These are phyloP conservation scores for Amphibalanus amphitrite DNA, from an alignment of 1,140 invertebrate genomes.

Conservation along the genomic window DNA sequence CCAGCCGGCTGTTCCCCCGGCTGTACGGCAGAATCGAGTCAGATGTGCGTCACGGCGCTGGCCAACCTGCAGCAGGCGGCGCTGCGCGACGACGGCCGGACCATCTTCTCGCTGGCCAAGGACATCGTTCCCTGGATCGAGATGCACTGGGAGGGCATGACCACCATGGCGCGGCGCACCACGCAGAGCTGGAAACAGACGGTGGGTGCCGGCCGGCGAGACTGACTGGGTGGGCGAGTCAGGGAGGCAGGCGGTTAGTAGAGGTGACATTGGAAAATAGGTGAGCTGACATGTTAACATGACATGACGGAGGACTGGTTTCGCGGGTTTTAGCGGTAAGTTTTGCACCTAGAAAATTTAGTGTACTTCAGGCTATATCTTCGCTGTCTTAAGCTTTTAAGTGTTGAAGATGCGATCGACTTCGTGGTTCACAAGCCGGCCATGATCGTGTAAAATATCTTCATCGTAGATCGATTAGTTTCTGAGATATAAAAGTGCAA, in stretches of 20 bases:
- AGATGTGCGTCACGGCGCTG: slow-evolving; percentile 87
- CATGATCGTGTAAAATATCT: no score
- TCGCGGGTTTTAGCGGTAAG: no score
- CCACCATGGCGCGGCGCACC: slow-evolving; percentile 72
- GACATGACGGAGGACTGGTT: no score
- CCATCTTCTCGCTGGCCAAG: slow-evolving; percentile 62
- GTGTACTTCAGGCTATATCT: no score
- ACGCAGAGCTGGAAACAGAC: slow-evolving; percentile 78
- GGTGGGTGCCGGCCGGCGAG: slow-evolving; percentile 23
- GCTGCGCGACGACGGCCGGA: slow-evolving; percentile 37
- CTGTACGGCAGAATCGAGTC: slow-evolving; percentile 81
- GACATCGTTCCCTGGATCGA: slow-evolving; percentile 96
- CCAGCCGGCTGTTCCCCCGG: no score
- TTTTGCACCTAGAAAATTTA: no score
- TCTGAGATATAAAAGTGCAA: no score
- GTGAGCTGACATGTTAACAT: no score
- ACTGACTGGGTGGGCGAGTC: background rate
- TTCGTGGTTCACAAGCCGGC: no score
- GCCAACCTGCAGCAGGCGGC: slow-evolving; percentile 71
- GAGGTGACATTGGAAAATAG: background rate
- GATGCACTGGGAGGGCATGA: slow-evolving; percentile 90
- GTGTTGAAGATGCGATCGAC: no score
- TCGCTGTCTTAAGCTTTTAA: no score
- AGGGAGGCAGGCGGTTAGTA: slow-evolving; percentile 3
- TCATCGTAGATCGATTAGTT: no score